phyloP scores from a whole-genome alignment of 2,797 vertebrate genomes.

The Lagodon rhomboides region DNA sequence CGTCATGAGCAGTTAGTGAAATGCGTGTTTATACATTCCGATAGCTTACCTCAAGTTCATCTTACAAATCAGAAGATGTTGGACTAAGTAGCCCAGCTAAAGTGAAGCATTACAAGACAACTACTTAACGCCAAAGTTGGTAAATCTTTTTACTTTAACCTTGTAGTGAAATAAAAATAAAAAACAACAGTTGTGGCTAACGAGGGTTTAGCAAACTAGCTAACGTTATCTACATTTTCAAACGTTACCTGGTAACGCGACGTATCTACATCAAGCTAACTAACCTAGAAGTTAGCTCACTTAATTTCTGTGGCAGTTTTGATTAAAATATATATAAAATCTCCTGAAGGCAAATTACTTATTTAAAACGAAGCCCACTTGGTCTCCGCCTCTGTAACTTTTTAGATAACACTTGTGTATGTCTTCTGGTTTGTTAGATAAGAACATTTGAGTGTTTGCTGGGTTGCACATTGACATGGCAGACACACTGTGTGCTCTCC shows the following conservation, averaged over 20 bases:
- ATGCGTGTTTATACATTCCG: not conserved
- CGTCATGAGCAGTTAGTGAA: not conserved
- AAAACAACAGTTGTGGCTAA: not conserved
- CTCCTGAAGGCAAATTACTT: not conserved
- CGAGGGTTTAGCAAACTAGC: constrained; percentile 1
- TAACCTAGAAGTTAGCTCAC: too few relatives aligned
- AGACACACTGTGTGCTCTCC: not conserved
- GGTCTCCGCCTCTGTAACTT: not conserved
- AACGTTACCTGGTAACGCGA: not conserved
- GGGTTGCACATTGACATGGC: not conserved
- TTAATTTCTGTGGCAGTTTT: not conserved
- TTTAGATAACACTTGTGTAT: constrained; percentile 55
- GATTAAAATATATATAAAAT: fast-evolving
- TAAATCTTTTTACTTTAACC: not conserved
- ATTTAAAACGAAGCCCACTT: too few relatives aligned
- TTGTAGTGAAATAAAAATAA: not conserved
- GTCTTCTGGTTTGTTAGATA: constrained; percentile 64
- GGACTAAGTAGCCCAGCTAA: fast-evolving
- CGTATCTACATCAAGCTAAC: not conserved
- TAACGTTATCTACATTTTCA: not conserved
- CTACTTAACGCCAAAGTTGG: too few relatives aligned
- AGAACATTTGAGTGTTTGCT: constrained; percentile 18
- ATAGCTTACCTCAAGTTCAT: not conserved
- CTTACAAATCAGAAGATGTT: not conserved
- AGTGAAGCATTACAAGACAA: not conserved